These are phyloP conservation scores for Lophura nycthemera DNA, from an alignment of 2,113 vertebrate genomes.

Conservation along the genomic window DNA sequence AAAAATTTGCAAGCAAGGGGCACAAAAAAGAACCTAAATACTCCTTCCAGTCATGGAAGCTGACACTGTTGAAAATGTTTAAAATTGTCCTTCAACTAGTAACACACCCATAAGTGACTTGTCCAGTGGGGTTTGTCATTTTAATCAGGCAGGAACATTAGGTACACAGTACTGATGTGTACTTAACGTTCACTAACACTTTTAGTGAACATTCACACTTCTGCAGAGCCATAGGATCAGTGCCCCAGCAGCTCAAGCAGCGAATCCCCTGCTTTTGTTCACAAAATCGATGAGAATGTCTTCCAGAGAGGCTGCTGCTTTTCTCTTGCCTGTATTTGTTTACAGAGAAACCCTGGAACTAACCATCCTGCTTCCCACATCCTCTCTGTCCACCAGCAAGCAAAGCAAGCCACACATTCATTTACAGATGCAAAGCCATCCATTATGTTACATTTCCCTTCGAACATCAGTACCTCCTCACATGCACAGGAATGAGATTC, in stretches of 20 bases:
- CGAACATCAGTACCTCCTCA: not conserved
- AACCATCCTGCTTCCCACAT: not conserved
- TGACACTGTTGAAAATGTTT: not conserved
- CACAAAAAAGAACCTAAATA: not conserved
- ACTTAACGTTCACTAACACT: not conserved
- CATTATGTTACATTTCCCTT: not conserved
- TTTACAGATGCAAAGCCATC: not conserved
- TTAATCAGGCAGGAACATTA: not conserved
- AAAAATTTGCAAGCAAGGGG: fast-evolving
- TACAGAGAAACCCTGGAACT: not conserved
- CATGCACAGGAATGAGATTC: not conserved
- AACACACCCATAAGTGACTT: not conserved
- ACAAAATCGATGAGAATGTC: not conserved
- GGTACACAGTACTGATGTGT: not conserved
- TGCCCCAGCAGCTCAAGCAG: not conserved
- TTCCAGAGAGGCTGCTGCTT: not conserved
- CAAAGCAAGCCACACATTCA: not conserved
- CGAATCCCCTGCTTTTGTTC: not conserved
- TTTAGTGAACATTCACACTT: not conserved
- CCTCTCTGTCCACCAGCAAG: not conserved
- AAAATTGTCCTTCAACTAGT: not conserved
- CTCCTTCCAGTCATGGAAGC: not conserved
- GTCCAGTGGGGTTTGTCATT: not conserved
- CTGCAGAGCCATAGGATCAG: not conserved
- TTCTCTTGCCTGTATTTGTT: not conserved